Base-by-base conservation (phyloP, 2,888 invertebrate species). In the Syrista parreyssii region DNA sequence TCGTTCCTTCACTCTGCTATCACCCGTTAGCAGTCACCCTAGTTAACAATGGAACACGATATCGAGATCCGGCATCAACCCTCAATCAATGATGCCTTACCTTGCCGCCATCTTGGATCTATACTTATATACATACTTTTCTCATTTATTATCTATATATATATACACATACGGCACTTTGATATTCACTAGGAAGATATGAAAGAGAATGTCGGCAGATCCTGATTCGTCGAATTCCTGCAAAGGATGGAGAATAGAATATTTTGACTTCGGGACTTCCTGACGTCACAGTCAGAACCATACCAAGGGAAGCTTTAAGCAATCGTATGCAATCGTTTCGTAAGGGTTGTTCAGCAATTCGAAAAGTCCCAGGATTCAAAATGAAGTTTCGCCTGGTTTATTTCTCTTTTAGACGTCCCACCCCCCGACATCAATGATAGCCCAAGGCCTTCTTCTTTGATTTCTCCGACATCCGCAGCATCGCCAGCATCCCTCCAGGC, bases 51-150 rank as follows among this genome's bases (percentile, higher is more conserved):
- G 72, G 83, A 80, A 78, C 79, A 74, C 74, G 79, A 81, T 84
- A 82, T 82, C 77, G 81, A 83, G 79, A 82, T 82, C 82, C 79
- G 82, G 82, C 82, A 82, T 84, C 83, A 81, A 82, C 79, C 81
- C 85, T 83, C 86, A 78, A 85, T 86, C 86, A 83, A 86, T 86
- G 83, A 84, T 84, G 83, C 84, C 79, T 82, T 81, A 80, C 79
- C 79, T 78, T 79, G 76, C 40, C 12, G 12, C 12, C 12, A 36
- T 36, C 40, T 40, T 40, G 4, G 40, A 15, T 40, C 15, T 15
- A 40, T 36, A 36, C 12, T 12, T 36, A 12, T 36, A 36, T 36
- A 36, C 36, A 12, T 36, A 4, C 36, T 36, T 36, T 36, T 36
- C 36, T 36, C 12, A 36, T 36, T 74, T 77, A 68, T 11, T 11